Base-by-base conservation (phyloP, 2,113 vertebrate species). In the Catharus fuscescens region DNA sequence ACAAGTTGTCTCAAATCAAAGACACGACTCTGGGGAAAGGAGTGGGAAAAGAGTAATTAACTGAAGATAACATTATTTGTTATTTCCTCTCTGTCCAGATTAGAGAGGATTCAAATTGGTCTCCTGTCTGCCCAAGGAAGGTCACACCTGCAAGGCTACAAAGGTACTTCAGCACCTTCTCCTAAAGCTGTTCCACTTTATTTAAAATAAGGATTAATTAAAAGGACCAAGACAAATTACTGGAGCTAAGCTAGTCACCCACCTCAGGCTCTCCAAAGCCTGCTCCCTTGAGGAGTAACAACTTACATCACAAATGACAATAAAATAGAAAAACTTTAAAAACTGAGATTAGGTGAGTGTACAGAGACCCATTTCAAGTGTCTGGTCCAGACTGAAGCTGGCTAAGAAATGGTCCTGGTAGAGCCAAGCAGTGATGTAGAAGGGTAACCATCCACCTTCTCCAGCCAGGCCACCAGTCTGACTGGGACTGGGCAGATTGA, bases 251-350 rank as follows among this genome's bases (percentile, higher is more conserved):
- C 54, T 69, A 64, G 3, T 65, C 59, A 21, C 21, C 31, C 32
- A 64, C 36, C 64, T 77, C 57, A 67, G 20, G 18, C 3, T 74
- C 53, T 81, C 56, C 84, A 78, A 71, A 91, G 20, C 11, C 60
- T 52, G 21, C 18, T 66, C 34, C 34, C 16, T 1, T 60, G 26
- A 64, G 42, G 7, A 83, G 23, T 17, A 77, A 61, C 0, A 0
- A 50, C 12, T 86, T 59, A 21, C 5, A 71, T 5, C 32, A 59
- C 32, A 86, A 91, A 34, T 66, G 0, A 86, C 9, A 74, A 36
- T 14, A 53, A 86, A 92, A 78, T 3, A 59, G 4, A 61, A 84
- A 38, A 20, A n/a, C 3, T 10, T 42, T n/a, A 2, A 2, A 74
- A 72, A 44, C 34, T 78, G 61, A 81, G 47, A 90, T 59, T 47